Evolutionary conservation across 2,113 vertebrate genomes (phyloP), one percentile per base, ranked within the genome.

Genomic region (Mirza zaza): DNA sequence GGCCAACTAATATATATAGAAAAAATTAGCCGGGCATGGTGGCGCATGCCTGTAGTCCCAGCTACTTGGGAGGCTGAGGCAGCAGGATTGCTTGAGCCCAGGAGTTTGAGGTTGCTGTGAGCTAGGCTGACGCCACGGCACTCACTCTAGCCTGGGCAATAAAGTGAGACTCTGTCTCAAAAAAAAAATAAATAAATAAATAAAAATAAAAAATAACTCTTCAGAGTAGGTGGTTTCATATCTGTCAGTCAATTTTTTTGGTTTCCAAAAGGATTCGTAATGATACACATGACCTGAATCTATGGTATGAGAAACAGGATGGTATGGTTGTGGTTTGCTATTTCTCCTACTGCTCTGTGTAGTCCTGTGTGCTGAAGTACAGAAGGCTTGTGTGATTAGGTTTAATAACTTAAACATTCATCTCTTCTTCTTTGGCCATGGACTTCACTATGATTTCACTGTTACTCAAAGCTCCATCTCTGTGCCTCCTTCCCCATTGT

Each of bases 121-220:
- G n/a, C n/a, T n/a, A n/a, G n/a, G n/a, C n/a, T n/a, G n/a, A n/a
- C n/a, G n/a, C n/a, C n/a, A n/a, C n/a, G n/a, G n/a, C n/a, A n/a
- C n/a, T n/a, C n/a, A n/a, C n/a, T n/a, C n/a, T n/a, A n/a, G n/a
- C n/a, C n/a, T n/a, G n/a, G n/a, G n/a, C n/a, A n/a, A n/a, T n/a
- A n/a, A n/a, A n/a, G n/a, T n/a, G n/a, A n/a, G n/a, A n/a, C n/a
- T n/a, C n/a, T n/a, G n/a, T n/a, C n/a, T n/a, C n/a, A n/a, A n/a
- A n/a, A n/a, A n/a, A n/a, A n/a, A n/a, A n/a, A n/a, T n/a, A n/a
- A n/a, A n/a, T n/a, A n/a, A n/a, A n/a, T n/a, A n/a, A n/a, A n/a
- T n/a, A n/a, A n/a, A n/a, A n/a, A n/a, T 70, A 32, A 75, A 88
- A 94, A 96, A 39, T 87, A 93, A 77, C 52, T 93, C 50, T 70